Evolutionary conservation across 2,113 vertebrate genomes (phyloP).

Genomic region (Baryphthengus martii): DNA sequence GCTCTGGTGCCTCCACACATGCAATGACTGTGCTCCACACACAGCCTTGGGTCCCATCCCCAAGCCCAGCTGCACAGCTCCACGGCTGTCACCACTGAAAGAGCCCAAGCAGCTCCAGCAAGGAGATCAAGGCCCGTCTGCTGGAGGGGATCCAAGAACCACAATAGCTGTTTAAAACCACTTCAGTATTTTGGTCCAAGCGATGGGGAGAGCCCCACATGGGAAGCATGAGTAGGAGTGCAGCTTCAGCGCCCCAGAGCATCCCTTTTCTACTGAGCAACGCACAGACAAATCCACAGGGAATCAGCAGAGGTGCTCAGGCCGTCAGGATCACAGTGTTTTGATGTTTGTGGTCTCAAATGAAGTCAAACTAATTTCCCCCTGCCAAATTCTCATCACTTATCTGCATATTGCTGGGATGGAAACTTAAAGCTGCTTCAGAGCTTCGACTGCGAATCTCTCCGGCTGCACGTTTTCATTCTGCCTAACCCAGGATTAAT

Average conservation of each 20-base stretch:
- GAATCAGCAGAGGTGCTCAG: accelerated
- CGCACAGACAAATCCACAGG: not conserved
- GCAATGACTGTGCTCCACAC: accelerated
- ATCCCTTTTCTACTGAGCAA: accelerated
- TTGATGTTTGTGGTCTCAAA: not conserved
- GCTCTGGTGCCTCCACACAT: accelerated
- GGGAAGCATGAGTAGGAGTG: accelerated
- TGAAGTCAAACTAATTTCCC: not conserved
- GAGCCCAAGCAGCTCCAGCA: not conserved
- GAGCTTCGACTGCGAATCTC: not conserved
- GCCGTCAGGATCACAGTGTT: not conserved
- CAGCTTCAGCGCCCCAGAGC: not conserved
- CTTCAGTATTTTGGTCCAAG: not conserved
- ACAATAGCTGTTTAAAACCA: not conserved
- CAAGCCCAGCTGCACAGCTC: not conserved
- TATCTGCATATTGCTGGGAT: not conserved
- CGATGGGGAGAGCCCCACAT: accelerated
- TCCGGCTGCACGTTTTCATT: not conserved
- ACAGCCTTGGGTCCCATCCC: not conserved
- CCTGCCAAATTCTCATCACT: not conserved
- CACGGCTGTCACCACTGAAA: accelerated
- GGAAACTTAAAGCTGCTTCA: not conserved
- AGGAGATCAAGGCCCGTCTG: not conserved
- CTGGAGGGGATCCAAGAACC: not conserved
- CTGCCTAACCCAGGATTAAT: slow-evolving; percentile 10